These are phyloP conservation scores for Oryzias woworae DNA, from an alignment of 2,113 vertebrate species.

Conservation along the genomic window DNA sequence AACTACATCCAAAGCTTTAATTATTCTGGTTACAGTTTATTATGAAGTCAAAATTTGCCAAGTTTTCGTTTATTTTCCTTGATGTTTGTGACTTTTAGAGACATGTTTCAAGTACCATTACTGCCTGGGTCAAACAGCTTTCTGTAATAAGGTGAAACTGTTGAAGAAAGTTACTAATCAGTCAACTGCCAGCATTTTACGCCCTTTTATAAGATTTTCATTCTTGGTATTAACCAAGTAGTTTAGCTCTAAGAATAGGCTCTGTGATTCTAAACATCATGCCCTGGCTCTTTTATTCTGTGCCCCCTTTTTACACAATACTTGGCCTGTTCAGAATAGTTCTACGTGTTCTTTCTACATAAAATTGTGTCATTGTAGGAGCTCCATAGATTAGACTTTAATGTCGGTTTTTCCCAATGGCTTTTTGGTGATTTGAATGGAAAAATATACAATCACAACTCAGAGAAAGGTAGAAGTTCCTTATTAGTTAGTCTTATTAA, in stretches of 20 bases:
- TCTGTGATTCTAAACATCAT: slow-evolving; percentile 40
- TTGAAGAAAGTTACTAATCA: slow-evolving; percentile 6
- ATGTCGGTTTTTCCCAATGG: slow-evolving; percentile 37
- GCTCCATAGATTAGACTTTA: slow-evolving; percentile 54
- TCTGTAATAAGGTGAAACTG: not conserved
- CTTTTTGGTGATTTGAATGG: slow-evolving; percentile 56
- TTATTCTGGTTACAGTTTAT: slow-evolving; percentile 4
- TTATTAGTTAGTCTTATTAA: too few relatives aligned
- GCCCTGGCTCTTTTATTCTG: slow-evolving; percentile 44
- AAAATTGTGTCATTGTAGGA: slow-evolving; percentile 50
- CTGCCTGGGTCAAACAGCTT: not conserved
- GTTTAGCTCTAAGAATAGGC: slow-evolving; percentile 39
- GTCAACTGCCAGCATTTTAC: slow-evolving; percentile 3
- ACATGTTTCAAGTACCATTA: not conserved
- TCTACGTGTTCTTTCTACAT: slow-evolving; percentile 75
- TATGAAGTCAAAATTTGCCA: slow-evolving; percentile 1
- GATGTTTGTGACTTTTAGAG: slow-evolving; percentile 2
- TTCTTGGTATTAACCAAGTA: slow-evolving; percentile 1
- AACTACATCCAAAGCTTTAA: slow-evolving; percentile 28
- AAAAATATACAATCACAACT: slow-evolving; percentile 48
- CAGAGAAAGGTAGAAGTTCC: slow-evolving; percentile 19
- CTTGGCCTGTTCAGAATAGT: slow-evolving; percentile 62
- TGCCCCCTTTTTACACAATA: slow-evolving; percentile 52
- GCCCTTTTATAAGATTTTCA: slow-evolving; percentile 11
- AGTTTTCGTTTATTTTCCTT: slow-evolving; percentile 17